Conservation (phyloP, 23 tunicate genomes). For the Styela plicata region DNA sequence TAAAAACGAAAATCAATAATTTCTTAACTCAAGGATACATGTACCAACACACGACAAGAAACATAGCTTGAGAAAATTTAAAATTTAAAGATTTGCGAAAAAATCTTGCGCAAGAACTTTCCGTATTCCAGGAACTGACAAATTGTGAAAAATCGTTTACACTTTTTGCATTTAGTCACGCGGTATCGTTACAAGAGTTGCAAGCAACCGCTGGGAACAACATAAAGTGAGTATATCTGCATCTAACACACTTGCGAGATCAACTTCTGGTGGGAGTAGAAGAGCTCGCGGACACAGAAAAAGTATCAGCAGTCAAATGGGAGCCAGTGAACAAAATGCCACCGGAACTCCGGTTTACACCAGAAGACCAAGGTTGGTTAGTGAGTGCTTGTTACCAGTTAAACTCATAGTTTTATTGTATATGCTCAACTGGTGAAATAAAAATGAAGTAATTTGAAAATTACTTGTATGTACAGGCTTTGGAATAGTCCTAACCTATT, state of each 20-base stretch:
- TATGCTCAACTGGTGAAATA: no score
- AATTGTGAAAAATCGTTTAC: neutral
- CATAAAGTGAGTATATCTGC: conserved; percentile 46
- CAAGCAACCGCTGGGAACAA: conserved; percentile 61
- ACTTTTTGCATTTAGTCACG: conserved; percentile 32
- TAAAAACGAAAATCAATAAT: no score
- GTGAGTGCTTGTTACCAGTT: neutral
- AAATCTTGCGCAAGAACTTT: no score
- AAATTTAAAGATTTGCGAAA: no score
- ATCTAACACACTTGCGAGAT: conserved; percentile 33
- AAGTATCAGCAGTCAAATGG: conserved; percentile 54
- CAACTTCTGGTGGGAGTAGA: conserved; percentile 40
- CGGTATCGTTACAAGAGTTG: conserved; percentile 42
- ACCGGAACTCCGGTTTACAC: conserved; percentile 15
- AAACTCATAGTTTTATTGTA: no score
- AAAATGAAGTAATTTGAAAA: no score
- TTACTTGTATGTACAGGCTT: no score
- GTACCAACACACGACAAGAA: no score
- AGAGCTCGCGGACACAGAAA: conserved; percentile 24
- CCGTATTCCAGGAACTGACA: neutral
- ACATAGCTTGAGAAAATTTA: no score
- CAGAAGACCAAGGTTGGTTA: conserved; percentile 18
- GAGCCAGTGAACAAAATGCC: conserved; percentile 25
- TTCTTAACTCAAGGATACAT: no score
- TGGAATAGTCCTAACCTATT: no score